A percentile compares a stretch with the other conserved stretches of the same genome.
These are phyloP conservation scores for Aleiodes alternator DNA, from an alignment of 2,888 invertebrate species.

Conservation along the genomic window DNA sequence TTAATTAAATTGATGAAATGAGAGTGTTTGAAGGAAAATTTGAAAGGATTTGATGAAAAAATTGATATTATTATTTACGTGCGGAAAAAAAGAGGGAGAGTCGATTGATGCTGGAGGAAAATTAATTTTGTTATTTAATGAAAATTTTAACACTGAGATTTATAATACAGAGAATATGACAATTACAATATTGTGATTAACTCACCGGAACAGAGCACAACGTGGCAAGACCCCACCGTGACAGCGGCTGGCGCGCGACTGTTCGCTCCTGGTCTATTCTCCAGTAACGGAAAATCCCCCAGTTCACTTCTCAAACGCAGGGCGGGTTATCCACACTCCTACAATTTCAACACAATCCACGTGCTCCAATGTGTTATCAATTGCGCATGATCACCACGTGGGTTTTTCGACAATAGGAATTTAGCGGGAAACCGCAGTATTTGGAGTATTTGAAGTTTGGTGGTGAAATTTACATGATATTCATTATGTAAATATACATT, in stretches of 20 bases:
- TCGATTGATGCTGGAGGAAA: no score
- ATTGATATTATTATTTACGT: no score
- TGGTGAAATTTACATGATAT: no score
- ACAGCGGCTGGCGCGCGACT: conserved; percentile 75
- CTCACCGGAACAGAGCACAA: conserved; percentile 54
- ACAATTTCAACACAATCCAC: conserved; percentile 54
- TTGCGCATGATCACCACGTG: conserved; percentile 55
- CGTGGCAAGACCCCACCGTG: conserved; percentile 65
- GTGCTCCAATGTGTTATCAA: conserved; percentile 39
- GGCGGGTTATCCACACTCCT: conserved; percentile 35
- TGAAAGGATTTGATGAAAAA: no score
- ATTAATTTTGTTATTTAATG: no score
- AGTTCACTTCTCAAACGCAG: conserved; percentile 34
- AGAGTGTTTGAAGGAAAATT: no score
- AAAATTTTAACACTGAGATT: no score
- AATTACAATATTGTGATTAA: neutral
- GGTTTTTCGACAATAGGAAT: conserved; percentile 3
- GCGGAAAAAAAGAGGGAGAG: no score
- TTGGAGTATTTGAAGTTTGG: neutral
- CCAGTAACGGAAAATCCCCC: conserved; percentile 53
- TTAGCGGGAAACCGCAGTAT: conserved; percentile 51
- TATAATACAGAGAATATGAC: no score
- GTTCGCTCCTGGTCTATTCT: conserved; percentile 61
- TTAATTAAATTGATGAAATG: no score
- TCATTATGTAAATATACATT: no score